These are phyloP conservation scores for Taxidea taxus DNA, from an alignment of 2,113 vertebrate genomes.

Conservation along the genomic window DNA sequence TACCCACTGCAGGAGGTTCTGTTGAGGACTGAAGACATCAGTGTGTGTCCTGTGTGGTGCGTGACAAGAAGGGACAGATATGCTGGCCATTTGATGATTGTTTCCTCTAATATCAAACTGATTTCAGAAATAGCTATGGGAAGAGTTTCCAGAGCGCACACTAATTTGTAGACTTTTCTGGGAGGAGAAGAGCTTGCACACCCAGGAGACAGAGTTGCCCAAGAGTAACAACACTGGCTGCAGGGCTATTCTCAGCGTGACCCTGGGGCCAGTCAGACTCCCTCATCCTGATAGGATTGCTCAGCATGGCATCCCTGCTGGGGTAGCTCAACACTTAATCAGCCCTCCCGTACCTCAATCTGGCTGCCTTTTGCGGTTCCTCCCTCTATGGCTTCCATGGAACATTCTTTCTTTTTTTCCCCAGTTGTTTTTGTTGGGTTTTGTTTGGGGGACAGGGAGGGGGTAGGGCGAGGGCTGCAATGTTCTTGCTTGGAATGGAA, in stretches of 20 bases:
- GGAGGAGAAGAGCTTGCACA: not conserved
- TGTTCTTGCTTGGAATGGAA: not conserved
- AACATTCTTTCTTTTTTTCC: not conserved
- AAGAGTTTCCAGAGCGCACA: not conserved
- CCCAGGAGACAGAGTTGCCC: not conserved
- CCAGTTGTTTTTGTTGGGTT: not conserved
- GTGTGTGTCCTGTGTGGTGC: not conserved
- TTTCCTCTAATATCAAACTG: not conserved
- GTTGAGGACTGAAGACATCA: not conserved
- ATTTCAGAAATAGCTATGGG: not conserved
- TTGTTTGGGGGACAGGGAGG: accelerated
- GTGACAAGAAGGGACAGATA: not conserved
- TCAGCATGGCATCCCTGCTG: accelerated
- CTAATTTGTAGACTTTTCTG: not conserved
- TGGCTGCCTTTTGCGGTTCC: not conserved
- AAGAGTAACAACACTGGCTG: accelerated
- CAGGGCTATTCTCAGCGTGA: accelerated
- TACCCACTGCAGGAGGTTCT: not conserved
- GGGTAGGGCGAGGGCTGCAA: no score
- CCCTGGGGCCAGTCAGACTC: no score
- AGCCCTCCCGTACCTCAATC: not conserved
- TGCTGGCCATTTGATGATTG: no score
- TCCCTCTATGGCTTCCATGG: no score
- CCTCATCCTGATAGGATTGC: not conserved
- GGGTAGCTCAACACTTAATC: not conserved